These are phyloP conservation scores for Desmophyllum pertusum DNA, from an alignment of 92 coral and sea anemone species.

Conservation along the genomic window DNA sequence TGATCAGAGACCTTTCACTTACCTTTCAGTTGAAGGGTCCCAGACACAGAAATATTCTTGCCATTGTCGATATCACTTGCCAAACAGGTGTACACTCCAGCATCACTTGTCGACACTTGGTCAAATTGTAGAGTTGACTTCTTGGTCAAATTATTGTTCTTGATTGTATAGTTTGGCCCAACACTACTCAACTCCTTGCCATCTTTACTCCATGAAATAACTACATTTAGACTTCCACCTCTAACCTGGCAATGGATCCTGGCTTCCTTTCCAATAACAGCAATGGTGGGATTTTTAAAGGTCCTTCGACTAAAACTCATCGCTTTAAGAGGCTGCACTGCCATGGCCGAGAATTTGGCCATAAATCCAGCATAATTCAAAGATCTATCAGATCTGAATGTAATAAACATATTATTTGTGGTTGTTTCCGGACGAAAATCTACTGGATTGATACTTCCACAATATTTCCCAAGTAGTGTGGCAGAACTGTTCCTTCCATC, in stretches of 20 bases:
- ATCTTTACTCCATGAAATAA: conserved; percentile 51
- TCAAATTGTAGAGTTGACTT: conserved; percentile 53
- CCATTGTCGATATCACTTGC: no score
- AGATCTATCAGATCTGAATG: conserved; percentile 69
- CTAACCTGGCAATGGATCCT: conserved; percentile 64
- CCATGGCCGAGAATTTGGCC: conserved; percentile 37
- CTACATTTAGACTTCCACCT: conserved; percentile 57
- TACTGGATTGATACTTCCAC: conserved; percentile 65
- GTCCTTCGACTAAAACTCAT: conserved; percentile 44
- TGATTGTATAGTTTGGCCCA: not conserved
- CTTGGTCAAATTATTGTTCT: conserved; percentile 1
- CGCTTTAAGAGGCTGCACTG: not conserved
- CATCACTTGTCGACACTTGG: conserved; percentile 46
- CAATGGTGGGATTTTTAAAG: conserved; percentile 22
- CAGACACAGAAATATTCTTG: conserved; percentile 50
- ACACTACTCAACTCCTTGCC: conserved; percentile 10
- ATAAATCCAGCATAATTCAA: conserved; percentile 68
- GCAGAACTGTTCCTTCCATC: conserved; percentile 70
- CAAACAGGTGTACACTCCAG: conserved; percentile 73
- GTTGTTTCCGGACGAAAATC: conserved; percentile 62
- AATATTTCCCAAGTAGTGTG: conserved; percentile 72
- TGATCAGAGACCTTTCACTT: not conserved
- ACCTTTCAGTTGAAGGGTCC: conserved; percentile 52
- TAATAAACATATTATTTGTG: conserved; percentile 58
- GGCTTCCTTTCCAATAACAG: conserved; percentile 39